phyloP scores from a whole-genome alignment of 1,140 invertebrate species.

The Triops cancriformis region DNA sequence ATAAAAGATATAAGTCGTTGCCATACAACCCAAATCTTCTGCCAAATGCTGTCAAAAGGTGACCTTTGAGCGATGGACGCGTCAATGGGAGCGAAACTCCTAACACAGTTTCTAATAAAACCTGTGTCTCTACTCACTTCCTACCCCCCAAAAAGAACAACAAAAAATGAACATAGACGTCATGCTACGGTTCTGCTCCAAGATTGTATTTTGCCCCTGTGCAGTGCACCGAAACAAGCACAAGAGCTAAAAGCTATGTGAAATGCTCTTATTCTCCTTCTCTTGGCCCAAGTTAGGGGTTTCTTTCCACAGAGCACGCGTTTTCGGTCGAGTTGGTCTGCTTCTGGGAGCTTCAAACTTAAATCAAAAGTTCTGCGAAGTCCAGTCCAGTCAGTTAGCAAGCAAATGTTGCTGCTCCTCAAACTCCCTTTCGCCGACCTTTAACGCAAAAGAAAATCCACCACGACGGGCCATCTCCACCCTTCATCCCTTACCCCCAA shows the following conservation, averaged over 20 bases:
- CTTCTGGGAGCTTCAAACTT: background rate
- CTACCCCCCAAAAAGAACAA: background rate
- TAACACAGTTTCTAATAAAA: background rate
- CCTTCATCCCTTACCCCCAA: background rate
- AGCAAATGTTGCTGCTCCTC: constrained; percentile 2
- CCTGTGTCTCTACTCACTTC: background rate
- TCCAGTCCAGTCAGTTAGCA: background rate
- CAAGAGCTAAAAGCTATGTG: background rate
- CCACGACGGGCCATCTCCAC: background rate
- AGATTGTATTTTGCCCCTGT: background rate
- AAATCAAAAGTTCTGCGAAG: background rate
- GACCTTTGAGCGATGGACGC: background rate
- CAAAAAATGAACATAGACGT: background rate
- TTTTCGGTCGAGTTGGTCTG: background rate
- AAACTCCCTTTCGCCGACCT: background rate
- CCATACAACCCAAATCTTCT: background rate
- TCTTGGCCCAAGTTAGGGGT: background rate
- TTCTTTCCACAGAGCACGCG: background rate
- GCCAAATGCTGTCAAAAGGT: background rate
- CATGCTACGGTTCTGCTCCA: too few species aligned
- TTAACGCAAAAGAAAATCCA: background rate
- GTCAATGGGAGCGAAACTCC: background rate
- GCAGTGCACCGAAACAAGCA: background rate
- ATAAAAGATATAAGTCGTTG: too few species aligned
- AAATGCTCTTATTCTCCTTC: background rate